A percentile compares a stretch with the other conserved stretches of the same genome.
Conservation (phyloP, 2,113 vertebrate genomes). For the Trogon melanurus region DNA sequence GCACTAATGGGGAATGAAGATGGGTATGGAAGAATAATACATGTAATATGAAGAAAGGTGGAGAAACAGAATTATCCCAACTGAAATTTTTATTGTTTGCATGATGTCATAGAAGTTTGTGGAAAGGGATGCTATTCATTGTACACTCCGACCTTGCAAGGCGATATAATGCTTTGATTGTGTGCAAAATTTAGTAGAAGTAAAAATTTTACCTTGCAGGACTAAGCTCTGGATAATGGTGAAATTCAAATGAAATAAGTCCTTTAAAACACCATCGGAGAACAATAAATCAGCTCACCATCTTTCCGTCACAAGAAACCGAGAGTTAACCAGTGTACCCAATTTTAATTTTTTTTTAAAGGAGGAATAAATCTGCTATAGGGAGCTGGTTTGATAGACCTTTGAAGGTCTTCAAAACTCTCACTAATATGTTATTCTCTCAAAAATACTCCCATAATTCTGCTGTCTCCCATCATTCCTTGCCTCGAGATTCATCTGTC, state of each 20-base stretch:
- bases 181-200: not conserved
- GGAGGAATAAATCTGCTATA: slow-evolving; percentile 72
- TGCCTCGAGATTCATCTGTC: slow-evolving; percentile 89
- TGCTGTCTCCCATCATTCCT: slow-evolving; percentile 81
- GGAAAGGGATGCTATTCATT: not conserved
- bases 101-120: not conserved
- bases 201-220: not conserved
- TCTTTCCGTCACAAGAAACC: slow-evolving; percentile 57
- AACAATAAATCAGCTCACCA: slow-evolving; percentile 64
- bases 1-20: not conserved
- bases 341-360: slow-evolving; percentile 57
- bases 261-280: slow-evolving; percentile 61
- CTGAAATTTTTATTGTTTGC: not conserved
- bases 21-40: not conserved
- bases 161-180: not conserved
- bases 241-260: slow-evolving; percentile 63
- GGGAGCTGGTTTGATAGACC: slow-evolving; percentile 74
- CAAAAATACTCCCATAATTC: slow-evolving; percentile 86
- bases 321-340: slow-evolving; percentile 70
- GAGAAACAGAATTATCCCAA: not conserved
- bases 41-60: not conserved
- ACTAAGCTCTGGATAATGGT: not conserved
- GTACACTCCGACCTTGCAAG: not conserved
- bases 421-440: slow-evolving; percentile 78
- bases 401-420: slow-evolving; percentile 81